These are phyloP conservation scores for Drosophila multiciliata DNA, from an alignment of 2,888 invertebrate species.

Conservation along the genomic window DNA sequence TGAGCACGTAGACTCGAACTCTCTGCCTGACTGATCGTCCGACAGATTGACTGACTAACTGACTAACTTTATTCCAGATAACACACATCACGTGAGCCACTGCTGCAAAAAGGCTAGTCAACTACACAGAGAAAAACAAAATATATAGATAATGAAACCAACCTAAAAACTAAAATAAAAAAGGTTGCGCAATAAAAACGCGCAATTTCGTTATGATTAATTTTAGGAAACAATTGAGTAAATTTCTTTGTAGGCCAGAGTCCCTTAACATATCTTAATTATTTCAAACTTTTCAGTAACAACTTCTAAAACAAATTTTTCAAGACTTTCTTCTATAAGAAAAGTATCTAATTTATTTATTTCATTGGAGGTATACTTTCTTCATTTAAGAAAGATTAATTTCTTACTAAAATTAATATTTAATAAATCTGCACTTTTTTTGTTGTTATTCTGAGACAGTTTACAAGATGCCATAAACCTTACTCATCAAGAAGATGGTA, in stretches of 20 bases:
- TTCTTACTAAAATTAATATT: neutral
- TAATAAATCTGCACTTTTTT: neutral
- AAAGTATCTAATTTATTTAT: neutral
- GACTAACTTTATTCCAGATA: constrained; percentile 1
- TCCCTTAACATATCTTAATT: neutral
- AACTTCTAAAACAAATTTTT: neutral
- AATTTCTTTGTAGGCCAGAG: neutral
- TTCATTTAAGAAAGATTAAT: neutral
- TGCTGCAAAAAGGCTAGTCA: constrained; percentile 34
- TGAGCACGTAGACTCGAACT: constrained; percentile 52
- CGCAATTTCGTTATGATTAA: neutral
- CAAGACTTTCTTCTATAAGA: neutral
- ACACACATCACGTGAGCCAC: constrained; percentile 50
- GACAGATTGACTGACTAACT: neutral
- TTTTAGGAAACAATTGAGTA: neutral
- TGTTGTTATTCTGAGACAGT: neutral
- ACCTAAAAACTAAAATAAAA: neutral
- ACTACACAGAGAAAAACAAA: neutral
- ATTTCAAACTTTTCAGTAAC: neutral
- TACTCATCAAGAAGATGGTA: neutral
- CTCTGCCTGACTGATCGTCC: neutral
- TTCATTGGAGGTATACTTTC: neutral
- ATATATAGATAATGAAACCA: neutral
- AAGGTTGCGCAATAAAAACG: neutral
- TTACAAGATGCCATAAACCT: neutral